Percentiles rank a stretch among this genome's conserved stretches.
Evolutionary conservation across 2,113 vertebrate species (phyloP).

Genomic region (Ceyx margarethae): DNA sequence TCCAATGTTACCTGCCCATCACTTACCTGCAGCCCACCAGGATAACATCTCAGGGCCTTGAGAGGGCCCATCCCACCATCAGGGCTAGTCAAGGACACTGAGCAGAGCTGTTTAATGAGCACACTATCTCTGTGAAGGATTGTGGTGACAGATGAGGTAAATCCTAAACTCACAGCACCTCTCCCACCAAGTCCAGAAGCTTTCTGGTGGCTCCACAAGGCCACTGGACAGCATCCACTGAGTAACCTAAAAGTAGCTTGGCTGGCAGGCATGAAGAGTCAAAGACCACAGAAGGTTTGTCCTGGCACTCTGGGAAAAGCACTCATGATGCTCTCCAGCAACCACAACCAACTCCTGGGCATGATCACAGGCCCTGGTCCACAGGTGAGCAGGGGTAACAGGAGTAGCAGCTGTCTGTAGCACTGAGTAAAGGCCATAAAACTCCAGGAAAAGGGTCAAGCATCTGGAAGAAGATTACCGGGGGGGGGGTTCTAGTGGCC

Average conservation of each 20-base stretch:
- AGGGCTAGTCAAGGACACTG: fast-evolving
- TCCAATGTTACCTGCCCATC: neutral
- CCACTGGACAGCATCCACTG: fast-evolving
- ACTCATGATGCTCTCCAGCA: neutral
- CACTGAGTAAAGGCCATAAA: neutral
- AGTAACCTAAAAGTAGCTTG: neutral
- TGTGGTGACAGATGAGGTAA: neutral
- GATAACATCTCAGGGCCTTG: neutral
- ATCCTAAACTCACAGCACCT: neutral
- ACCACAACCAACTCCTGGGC: fast-evolving
- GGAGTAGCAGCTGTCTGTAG: neutral
- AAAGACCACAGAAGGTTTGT: neutral
- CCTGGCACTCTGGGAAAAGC: neutral
- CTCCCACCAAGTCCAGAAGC: neutral
- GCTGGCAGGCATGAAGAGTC: neutral
- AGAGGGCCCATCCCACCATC: neutral
- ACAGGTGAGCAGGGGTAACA: fast-evolving
- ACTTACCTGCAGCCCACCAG: neutral
- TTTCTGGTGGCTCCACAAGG: neutral
- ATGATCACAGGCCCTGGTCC: fast-evolving
- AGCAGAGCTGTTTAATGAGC: fast-evolving
- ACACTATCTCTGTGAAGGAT: fast-evolving
- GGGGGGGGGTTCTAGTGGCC: neutral
- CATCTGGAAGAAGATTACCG: neutral
- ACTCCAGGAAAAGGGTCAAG: neutral